Base-by-base conservation (phyloP, 2,888 invertebrate genomes). In the Mimas tiliae region DNA sequence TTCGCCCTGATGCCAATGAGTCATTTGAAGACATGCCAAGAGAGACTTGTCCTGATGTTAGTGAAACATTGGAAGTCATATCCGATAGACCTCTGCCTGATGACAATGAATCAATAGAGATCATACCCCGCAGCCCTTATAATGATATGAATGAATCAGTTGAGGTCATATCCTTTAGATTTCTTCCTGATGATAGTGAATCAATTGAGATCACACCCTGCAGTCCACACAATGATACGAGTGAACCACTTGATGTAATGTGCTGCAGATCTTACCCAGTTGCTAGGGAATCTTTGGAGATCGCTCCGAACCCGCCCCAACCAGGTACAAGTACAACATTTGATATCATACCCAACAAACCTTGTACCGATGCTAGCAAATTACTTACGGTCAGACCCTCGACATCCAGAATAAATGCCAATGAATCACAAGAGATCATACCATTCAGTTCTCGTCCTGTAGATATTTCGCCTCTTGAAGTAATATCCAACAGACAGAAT, bases 31-130 rank as follows among this genome's bases (percentile, higher is more conserved):
- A 19, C 8, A 8, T 48, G 48, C n/a, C 7, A 19, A 50, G 19
- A 6, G 14, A 8, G 50, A 6, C 6, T 19, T 14, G 16, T 50
- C 19, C 50, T 12, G 19, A 19, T 19, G 42, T 12, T 9, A 42
- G 19, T 0, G 42, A 58, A 21, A 9, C 38, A 4, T 3, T 19
- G 4, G 58, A 58, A 12, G 58, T 19, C 19, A 9, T 19, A 58
- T 12, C 19, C 19, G 38, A 6, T 33, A 38, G 9, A 55, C 34
- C 16, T 11, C 38, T 55, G 11, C 38, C 38, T 38, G 55, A 16
- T 16, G 58, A 58, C 16, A 58, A 3, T 58, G 58, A 58, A 19
- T 58, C 19, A 11, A 42, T 58, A 42, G 58, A 58, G 19, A 12
- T 19, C 19, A 58, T 58, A 42, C 42, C 58, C 1, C 38, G 58